A percentile compares a stretch with the other conserved stretches of the same genome.
Evolutionary conservation across 2,888 invertebrate genomes (phyloP).

Genomic region (Copidosoma aretas): DNA sequence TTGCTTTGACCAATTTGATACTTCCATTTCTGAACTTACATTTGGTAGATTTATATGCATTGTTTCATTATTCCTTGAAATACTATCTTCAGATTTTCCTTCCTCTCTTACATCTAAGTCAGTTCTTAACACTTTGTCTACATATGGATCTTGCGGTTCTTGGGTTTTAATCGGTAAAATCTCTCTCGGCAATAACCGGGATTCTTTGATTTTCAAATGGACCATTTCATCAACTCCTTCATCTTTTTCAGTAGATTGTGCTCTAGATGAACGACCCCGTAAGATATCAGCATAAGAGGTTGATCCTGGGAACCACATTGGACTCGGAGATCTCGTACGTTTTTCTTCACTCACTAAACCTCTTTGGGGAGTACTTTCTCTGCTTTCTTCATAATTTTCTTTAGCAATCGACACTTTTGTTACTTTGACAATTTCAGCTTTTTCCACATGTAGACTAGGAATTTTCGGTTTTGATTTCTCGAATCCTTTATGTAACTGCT

Average conservation of each 20-base stretch:
- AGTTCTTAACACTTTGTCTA: background rate
- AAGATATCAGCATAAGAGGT: conserved; percentile 83
- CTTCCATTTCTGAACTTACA: conserved; percentile 32
- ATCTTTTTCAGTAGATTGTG: conserved; percentile 45
- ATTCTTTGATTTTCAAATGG: conserved; percentile 38
- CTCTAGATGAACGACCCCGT: conserved; percentile 64
- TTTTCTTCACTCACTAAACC: conserved; percentile 50
- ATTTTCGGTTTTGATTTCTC: conserved; percentile 27
- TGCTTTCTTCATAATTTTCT: conserved; percentile 24
- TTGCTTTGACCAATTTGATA: conserved; percentile 49
- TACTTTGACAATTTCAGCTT: conserved; percentile 22
- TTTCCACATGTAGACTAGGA: conserved; percentile 43
- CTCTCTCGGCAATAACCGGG: conserved; percentile 1
- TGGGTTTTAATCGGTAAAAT: conserved; percentile 9
- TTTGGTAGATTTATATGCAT: background rate
- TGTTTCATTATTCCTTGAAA: conserved; percentile 1
- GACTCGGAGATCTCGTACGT: conserved; percentile 71
- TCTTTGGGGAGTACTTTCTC: conserved; percentile 10
- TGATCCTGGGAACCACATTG: conserved; percentile 77
- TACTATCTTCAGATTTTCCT: background rate
- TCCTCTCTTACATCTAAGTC: background rate
- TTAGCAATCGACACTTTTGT: conserved; percentile 1
- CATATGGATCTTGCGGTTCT: conserved; percentile 4
- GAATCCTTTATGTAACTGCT: background rate
- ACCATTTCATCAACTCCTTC: conserved; percentile 45